Evolutionary conservation across 2,113 vertebrate species (phyloP), one percentile per base, ranked within the genome.

Genomic region (Bucco capensis): DNA sequence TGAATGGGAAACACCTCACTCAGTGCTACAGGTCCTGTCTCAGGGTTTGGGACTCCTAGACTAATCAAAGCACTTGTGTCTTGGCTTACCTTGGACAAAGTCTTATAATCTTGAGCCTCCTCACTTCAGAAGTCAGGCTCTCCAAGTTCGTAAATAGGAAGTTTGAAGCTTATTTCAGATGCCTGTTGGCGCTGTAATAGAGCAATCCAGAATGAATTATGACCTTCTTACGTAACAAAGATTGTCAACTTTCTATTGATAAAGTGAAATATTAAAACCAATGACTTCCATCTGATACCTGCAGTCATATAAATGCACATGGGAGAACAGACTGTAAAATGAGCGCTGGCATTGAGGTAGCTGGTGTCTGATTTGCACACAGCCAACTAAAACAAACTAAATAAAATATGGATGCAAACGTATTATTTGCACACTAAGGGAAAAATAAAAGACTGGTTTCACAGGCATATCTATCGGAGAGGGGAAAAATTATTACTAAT

Each of bases 181-280:
- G 46, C 67, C 22, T 80, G 38, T 69, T 80, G 77, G 76, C 50
- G 69, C 16, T 50, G 35, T 73, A 86, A 80, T 67, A 85, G 49
- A 91, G 24, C 44, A 89, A 81, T 83, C n/a, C 85, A 83, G 51
- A 83, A 83, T 78, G 56, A 83, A 72, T 95, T 83, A 90, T 47
- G 21, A 83, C 2, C 5, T 62, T 86, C 64, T 77, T 8, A 24
- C 44, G 65, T 60, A 79, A 74, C 83, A 90, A 86, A 51, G 27
- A 47, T 42, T 77, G 42, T 71, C 56, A 77, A 74, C 56, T 83
- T 89, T 58, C 79, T 88, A 71, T 67, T 86, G 92, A 92, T 83
- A 86, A 89, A 93, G 71, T 83, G 80, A 96, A 92, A 91, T 89
- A 86, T 86, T 96, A 91, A 89, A 93, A 33, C 23, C 8, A 90